Evolutionary conservation across 1,140 invertebrate genomes (phyloP).

Genomic region (Polypedilum pembai): DNA sequence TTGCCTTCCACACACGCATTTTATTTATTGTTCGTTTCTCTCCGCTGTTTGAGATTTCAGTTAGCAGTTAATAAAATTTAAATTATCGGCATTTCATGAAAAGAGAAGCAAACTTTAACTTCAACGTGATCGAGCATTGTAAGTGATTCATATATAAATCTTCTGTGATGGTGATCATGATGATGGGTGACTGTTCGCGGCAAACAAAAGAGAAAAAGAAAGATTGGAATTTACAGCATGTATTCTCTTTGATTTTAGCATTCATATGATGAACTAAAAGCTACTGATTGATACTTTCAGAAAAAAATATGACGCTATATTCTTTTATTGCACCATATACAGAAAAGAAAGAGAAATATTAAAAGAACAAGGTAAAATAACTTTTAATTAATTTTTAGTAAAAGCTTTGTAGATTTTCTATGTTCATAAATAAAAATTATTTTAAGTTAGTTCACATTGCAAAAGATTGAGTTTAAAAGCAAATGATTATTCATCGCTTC

Average conservation of each 20-base stretch:
- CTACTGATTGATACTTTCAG: slow-evolving; percentile 20
- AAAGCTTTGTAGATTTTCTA: too few species aligned
- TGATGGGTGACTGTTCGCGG: background rate
- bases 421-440: too few species aligned
- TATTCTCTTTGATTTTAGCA: slow-evolving; percentile 20
- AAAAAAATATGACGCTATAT: too few species aligned
- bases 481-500: slow-evolving; percentile 28
- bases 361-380: too few species aligned
- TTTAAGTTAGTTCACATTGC: background rate
- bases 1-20: background rate
- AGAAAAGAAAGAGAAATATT: too few species aligned
- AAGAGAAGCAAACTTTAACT: background rate
- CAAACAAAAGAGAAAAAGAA: background rate
- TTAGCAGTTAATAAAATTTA: slow-evolving; percentile 28
- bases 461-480: slow-evolving; percentile 3
- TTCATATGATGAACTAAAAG: slow-evolving; percentile 26
- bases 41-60: background rate
- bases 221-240: slow-evolving; percentile 17
- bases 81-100: slow-evolving; percentile 25
- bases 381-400: too few species aligned
- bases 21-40: too few species aligned
- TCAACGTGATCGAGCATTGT: background rate
- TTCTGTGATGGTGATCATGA: background rate
- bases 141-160: background rate
- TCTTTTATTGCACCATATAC: background rate